Percentiles rank a stretch among this genome's conserved stretches.
phyloP scores from a whole-genome alignment of 2,888 invertebrate species.

The Tetanocera ferruginea region DNA sequence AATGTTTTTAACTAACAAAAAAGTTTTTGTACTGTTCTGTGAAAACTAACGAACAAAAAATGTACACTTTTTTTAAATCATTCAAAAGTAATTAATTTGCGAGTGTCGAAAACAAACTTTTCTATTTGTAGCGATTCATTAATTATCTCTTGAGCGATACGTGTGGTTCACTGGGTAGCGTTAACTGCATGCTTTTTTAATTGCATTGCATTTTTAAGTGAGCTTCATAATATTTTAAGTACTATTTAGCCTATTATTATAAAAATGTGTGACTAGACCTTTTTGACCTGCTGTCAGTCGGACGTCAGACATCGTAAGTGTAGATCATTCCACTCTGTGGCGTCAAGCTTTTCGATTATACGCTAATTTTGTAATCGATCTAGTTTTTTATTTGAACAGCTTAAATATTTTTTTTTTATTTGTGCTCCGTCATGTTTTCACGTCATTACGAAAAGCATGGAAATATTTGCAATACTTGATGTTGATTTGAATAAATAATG shows the following conservation, averaged over 20 bases:
- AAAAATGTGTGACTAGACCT: too few relatives aligned
- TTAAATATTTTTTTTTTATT: neutral
- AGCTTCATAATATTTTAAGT: neutral
- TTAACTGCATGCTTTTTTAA: too few relatives aligned
- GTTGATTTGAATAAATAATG: constrained; percentile 49
- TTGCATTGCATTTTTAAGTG: neutral
- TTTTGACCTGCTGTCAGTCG: too few relatives aligned
- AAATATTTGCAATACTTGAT: constrained; percentile 5
- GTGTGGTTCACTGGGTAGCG: too few relatives aligned
- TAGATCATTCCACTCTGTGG: neutral
- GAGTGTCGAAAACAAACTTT: too few relatives aligned
- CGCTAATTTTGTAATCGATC: too few relatives aligned
- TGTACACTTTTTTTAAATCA: too few relatives aligned
- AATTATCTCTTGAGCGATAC: too few relatives aligned
- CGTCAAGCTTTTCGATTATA: neutral
- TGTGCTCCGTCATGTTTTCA: neutral
- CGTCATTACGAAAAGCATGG: neutral
- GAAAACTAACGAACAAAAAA: neutral
- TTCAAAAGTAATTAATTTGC: too few relatives aligned
- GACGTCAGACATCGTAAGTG: too few relatives aligned
- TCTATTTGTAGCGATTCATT: too few relatives aligned
- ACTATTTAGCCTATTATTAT: too few relatives aligned
- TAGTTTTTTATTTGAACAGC: neutral
- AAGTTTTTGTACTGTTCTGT: neutral
- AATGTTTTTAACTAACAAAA: neutral